Evolutionary conservation across 2,113 vertebrate species (phyloP).

Genomic region (Solenodon paradoxus): DNA sequence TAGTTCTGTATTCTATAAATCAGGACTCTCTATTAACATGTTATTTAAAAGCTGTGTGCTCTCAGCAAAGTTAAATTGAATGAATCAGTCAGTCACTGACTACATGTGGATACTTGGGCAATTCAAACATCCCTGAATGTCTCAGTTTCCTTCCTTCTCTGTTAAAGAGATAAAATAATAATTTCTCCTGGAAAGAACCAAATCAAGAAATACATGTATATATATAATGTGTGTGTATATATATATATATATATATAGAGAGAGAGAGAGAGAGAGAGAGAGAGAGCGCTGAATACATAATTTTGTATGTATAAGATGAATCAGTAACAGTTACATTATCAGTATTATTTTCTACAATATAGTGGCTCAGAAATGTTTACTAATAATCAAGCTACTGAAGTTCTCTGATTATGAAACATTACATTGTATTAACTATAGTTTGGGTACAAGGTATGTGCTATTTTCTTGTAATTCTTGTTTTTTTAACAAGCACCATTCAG

Average conservation of each 20-base stretch:
- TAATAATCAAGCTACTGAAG: neutral
- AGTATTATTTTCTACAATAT: conserved; percentile 5
- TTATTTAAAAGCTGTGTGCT: neutral
- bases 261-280: too few species aligned
- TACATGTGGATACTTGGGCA: neutral
- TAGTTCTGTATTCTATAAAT: neutral
- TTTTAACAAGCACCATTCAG: neutral
- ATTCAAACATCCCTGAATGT: neutral
- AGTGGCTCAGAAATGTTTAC: neutral
- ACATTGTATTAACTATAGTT: neutral
- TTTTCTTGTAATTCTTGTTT: neutral
- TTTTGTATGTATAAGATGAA: neutral
- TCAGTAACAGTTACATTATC: neutral
- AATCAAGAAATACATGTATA: neutral
- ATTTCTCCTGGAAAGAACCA: neutral
- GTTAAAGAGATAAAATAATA: neutral
- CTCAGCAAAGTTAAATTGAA: neutral
- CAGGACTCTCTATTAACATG: neutral
- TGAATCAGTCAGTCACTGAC: neutral
- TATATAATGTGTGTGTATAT: neutral
- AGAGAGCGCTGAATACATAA: too few species aligned
- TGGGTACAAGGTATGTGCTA: neutral
- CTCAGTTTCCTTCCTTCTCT: neutral
- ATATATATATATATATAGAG: too few species aligned
- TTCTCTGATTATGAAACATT: neutral